Evolutionary conservation across 2,113 vertebrate species (phyloP), one percentile per base, ranked within the genome.

Genomic region (Plestiodon gilberti): DNA sequence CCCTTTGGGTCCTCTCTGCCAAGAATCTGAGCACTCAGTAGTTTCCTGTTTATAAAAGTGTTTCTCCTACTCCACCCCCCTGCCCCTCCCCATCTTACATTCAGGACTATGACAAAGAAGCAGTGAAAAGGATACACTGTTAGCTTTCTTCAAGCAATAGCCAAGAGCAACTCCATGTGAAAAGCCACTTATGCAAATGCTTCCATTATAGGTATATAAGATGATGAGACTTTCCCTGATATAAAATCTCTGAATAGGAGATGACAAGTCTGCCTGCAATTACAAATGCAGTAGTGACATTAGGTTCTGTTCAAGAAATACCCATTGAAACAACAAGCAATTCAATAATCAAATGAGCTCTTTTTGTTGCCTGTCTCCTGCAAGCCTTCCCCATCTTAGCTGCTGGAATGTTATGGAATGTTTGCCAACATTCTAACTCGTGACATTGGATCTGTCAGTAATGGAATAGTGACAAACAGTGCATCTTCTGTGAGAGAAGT

Each of bases 11-110:
- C 75, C 90, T 91, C 67, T 95, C 85, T 55, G 83, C 35, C 89
- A 90, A 90, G 78, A 88, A 38, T 93, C 88, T 86, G 84, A 48
- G 62, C 89, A 95, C 82, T 52, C 14, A 91, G 85, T 78, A 77
- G 87, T 89, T 95, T 89, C 85, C 92, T 93, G 83, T 77, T 88
- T 93, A 87, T 93, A 94, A 94, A 92, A 94, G 88, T 94, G 48
- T 77, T 43, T 25, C 35, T 52, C 15, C n/a, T 2, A 17, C 35
- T 79, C 77, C 35, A 43, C 22, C 17, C 18, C 33, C 62, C 7
- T 33, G 14, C 15, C 30, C 76, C 52, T 38, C 78, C 83, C 77
- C 79, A 90, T 33, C 69, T 94, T 75, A 35, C 59, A 8, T 52
- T 90, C 93, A 79, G 78, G 85, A 77, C 90, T 88, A 69, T 90